phyloP scores from a whole-genome alignment of 2,888 invertebrate species.

The Drosophila meridionalis region DNA sequence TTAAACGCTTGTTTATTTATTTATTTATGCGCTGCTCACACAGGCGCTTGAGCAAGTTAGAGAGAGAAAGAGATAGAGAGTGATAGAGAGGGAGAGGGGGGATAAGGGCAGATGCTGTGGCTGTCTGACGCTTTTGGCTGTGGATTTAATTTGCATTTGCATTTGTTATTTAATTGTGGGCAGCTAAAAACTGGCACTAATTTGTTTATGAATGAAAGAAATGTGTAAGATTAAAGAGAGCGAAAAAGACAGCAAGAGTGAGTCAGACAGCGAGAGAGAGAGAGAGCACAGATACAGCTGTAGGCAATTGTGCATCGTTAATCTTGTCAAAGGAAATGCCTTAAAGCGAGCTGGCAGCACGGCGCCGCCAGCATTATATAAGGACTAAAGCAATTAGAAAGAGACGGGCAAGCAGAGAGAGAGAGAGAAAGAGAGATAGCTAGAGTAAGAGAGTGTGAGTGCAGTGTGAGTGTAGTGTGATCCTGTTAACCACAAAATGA shows the following conservation, averaged over 20 bases:
- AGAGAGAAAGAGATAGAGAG: background rate
- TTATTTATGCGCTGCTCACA: constrained; percentile 66
- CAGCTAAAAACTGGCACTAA: constrained; percentile 45
- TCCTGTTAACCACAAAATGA: constrained; percentile 67
- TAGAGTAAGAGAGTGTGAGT: background rate
- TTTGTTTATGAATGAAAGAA: constrained; percentile 68
- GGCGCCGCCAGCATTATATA: constrained; percentile 14
- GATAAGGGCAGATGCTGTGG: constrained; percentile 4
- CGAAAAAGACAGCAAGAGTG: constrained; percentile 1
- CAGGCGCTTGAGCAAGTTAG: constrained; percentile 21
- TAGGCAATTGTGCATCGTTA: constrained; percentile 21
- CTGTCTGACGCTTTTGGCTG: constrained; percentile 17
- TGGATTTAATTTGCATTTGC: constrained; percentile 24
- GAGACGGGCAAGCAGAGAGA: background rate
- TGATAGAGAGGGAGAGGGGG: background rate
- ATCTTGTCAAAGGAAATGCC: constrained; percentile 25
- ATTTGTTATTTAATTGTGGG: constrained; percentile 53
- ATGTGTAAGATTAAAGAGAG: constrained; percentile 26
- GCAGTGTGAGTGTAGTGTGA: background rate
- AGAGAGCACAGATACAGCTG: background rate
- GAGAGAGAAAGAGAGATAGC: background rate
- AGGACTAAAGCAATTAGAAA: constrained; percentile 6
- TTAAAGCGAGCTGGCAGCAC: constrained; percentile 20
- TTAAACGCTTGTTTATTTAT: constrained; percentile 78
- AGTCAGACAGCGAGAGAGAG: background rate